A percentile compares a stretch with the other conserved stretches of the same genome.
These are phyloP conservation scores for Argyra leucocephala DNA, from an alignment of 2,888 invertebrate genomes.

Conservation along the genomic window DNA sequence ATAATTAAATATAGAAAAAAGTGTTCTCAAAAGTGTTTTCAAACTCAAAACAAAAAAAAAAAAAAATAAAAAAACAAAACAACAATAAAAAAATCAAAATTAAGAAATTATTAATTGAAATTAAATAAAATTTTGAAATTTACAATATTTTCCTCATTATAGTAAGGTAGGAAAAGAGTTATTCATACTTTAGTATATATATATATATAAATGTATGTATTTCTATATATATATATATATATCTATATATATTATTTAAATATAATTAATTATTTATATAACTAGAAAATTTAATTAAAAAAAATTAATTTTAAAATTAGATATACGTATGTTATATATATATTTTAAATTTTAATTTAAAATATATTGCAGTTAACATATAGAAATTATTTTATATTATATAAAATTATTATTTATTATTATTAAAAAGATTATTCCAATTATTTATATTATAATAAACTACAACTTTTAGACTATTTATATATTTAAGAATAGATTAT, in stretches of 20 bases:
- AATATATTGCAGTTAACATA: no score
- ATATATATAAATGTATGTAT: background rate
- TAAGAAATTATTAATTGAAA: conserved; percentile 12
- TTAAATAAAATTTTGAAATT: conserved; percentile 1
- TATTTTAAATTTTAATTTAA: no score
- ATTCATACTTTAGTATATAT: background rate
- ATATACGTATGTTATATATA: no score
- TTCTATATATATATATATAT: background rate
- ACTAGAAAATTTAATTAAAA: background rate
- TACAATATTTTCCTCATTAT: conserved; percentile 23
- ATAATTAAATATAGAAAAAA: conserved; percentile 15
- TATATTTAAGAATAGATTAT: no score
- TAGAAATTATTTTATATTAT: no score
- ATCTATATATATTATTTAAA: background rate
- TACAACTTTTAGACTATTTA: no score
- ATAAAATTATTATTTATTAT: no score
- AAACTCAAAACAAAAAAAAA: conserved; percentile 13
- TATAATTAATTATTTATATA: no score
- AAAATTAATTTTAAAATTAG: background rate
- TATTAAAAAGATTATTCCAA: no score
- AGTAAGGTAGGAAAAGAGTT: conserved; percentile 24
- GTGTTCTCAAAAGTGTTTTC: conserved; percentile 15
- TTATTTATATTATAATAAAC: no score
- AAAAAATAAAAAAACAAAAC: conserved; percentile 12
- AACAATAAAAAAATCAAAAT: conserved; percentile 14